Conservation (phyloP, 1,140 invertebrate genomes). For the Alviniconcha marisindica region DNA sequence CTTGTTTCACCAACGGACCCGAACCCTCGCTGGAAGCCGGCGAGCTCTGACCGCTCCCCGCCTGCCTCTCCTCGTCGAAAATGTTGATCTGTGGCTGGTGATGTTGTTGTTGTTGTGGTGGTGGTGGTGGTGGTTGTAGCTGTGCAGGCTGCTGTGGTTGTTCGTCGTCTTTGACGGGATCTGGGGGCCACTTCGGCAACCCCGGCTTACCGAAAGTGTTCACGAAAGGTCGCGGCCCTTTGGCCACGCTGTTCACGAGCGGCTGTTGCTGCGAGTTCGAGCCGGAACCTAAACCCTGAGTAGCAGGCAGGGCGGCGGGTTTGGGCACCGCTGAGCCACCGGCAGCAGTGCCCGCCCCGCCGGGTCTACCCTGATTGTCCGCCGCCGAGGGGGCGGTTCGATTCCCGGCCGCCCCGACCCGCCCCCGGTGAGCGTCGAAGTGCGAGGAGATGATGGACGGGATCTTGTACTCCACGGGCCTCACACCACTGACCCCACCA, state of each 20-base stretch:
- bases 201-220: conserved; percentile 29
- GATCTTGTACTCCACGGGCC: conserved; percentile 40
- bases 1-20: conserved; percentile 38
- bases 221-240: conserved; percentile 20
- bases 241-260: conserved; percentile 7
- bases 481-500: not conserved
- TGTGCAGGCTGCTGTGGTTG: not conserved
- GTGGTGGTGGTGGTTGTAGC: not conserved
- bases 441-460: conserved; percentile 37
- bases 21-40: conserved; percentile 69
- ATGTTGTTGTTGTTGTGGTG: conserved; percentile 34
- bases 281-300: not conserved
- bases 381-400: not conserved
- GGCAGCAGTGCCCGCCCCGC: not conserved
- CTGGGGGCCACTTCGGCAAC: conserved; percentile 22
- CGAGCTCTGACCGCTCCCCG: conserved; percentile 73
- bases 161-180: conserved; percentile 1
- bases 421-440: conserved; percentile 18
- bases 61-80: conserved; percentile 65
- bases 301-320: not conserved
- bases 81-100: conserved; percentile 61
- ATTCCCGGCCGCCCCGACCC: not conserved
- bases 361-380: conserved; percentile 1
- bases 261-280: not conserved
- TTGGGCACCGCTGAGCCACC: not conserved